Conservation (phyloP, 2,797 vertebrate genomes). For the Dendrocincla fuliginosa region DNA sequence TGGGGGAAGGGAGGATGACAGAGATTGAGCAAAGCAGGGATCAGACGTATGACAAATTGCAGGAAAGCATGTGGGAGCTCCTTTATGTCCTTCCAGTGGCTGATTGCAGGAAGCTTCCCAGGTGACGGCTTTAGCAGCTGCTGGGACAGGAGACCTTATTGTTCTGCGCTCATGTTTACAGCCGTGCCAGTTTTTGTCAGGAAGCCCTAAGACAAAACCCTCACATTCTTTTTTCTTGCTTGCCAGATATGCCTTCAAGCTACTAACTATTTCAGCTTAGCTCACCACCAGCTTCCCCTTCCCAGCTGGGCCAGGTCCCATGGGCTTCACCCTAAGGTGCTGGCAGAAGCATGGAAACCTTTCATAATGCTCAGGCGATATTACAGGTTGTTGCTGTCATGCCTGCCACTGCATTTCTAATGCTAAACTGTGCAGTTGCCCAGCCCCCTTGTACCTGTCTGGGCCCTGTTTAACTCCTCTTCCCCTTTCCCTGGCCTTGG, state of each 20-base stretch:
- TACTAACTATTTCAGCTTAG: neutral
- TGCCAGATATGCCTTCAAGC: neutral
- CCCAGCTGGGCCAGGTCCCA: neutral
- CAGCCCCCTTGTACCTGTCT: neutral
- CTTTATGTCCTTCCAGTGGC: conserved; percentile 34
- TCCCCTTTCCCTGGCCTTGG: neutral
- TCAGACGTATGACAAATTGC: neutral
- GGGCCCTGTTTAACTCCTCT: neutral
- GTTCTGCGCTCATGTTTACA: neutral
- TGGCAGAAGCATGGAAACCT: neutral
- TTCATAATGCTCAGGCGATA: neutral
- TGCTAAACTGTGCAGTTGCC: neutral
- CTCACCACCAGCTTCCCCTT: neutral
- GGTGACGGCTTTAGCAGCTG: conserved; percentile 55
- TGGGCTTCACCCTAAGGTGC: neutral
- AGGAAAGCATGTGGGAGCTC: conserved; percentile 23
- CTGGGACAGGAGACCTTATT: conserved; percentile 38
- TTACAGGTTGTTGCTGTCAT: neutral
- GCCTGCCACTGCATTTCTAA: neutral
- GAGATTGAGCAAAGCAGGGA: neutral
- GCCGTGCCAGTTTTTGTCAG: conserved; percentile 35
- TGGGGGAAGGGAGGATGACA: conserved; percentile 22
- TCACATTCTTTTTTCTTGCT: neutral
- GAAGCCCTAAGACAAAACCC: conserved; percentile 43
- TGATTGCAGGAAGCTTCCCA: conserved; percentile 59